Conservation (phyloP, 1,140 invertebrate species). For the Galendromus occidentalis region DNA sequence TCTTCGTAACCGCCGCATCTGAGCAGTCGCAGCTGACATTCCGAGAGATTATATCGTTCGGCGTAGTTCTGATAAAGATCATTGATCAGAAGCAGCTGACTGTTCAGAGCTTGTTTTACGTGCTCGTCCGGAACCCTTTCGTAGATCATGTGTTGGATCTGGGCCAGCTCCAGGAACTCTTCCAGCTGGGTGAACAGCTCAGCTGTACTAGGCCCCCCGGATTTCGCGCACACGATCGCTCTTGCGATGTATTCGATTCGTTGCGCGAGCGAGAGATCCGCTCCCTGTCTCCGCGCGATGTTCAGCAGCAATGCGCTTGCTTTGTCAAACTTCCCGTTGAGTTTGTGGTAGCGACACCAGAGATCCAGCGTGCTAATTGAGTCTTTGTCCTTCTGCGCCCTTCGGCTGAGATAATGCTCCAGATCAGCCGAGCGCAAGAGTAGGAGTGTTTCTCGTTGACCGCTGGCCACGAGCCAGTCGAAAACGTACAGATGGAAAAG, state of each 20-base stretch:
- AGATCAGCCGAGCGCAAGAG: neutral
- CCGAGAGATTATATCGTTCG: neutral
- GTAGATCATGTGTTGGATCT: neutral
- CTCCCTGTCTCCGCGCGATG: neutral
- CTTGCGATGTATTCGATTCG: neutral
- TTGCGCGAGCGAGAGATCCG: neutral
- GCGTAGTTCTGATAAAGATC: neutral
- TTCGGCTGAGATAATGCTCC: neutral
- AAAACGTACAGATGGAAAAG: neutral
- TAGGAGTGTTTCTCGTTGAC: neutral
- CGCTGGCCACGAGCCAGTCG: neutral
- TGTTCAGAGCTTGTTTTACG: neutral
- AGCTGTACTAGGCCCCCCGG: neutral
- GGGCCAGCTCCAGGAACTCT: neutral
- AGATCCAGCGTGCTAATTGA: conserved; percentile 2
- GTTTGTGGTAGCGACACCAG: neutral
- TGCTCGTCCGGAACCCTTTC: neutral
- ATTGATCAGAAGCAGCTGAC: neutral
- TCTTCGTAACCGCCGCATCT: neutral
- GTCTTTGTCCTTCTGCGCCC: neutral
- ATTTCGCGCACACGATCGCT: neutral
- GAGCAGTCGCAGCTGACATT: neutral
- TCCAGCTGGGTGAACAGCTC: neutral
- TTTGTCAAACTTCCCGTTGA: neutral
- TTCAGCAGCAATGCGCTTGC: neutral